These are phyloP conservation scores for Carposina sasakii DNA, from an alignment of 1,140 invertebrate genomes.

Conservation along the genomic window DNA sequence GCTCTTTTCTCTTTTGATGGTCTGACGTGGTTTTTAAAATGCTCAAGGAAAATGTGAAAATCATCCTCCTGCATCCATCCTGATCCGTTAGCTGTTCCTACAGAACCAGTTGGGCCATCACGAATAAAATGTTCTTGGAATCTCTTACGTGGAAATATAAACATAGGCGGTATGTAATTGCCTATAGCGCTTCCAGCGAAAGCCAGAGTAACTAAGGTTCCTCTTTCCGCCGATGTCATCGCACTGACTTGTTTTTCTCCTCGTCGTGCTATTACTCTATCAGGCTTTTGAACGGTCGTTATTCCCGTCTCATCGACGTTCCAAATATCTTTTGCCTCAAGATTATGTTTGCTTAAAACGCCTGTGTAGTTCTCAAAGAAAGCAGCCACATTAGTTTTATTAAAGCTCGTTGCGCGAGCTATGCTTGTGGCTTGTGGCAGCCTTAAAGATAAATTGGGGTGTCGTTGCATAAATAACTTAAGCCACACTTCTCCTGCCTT, in stretches of 20 bases:
- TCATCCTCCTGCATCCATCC: slow-evolving; percentile 12
- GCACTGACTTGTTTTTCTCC: slow-evolving; percentile 40
- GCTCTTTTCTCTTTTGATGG: slow-evolving; percentile 4
- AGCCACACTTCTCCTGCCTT: slow-evolving; percentile 40
- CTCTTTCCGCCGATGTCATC: slow-evolving; percentile 42
- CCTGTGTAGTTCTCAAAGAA: slow-evolving; percentile 23
- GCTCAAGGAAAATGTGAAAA: slow-evolving; percentile 12
- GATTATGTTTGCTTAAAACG: slow-evolving; percentile 1
- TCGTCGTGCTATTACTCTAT: slow-evolving; percentile 28
- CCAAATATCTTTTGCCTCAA: not conserved
- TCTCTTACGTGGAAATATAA: slow-evolving; percentile 7
- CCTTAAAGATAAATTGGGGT: slow-evolving; percentile 37
- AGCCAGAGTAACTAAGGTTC: slow-evolving; percentile 31
- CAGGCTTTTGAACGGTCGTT: slow-evolving; percentile 19
- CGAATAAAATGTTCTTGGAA: not conserved
- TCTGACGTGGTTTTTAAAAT: slow-evolving; percentile 15
- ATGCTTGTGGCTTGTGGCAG: slow-evolving; percentile 41
- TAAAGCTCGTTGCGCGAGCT: slow-evolving; percentile 37
- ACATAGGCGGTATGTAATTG: slow-evolving; percentile 1
- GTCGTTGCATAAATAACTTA: slow-evolving; percentile 40
- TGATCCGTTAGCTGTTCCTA: slow-evolving; percentile 7
- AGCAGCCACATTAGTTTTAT: slow-evolving; percentile 29
- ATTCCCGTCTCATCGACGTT: slow-evolving; percentile 19
- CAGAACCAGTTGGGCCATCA: not conserved
- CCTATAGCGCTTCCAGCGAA: slow-evolving; percentile 8